Evolutionary conservation across 2,113 vertebrate genomes (phyloP), one percentile per base, ranked within the genome.

Genomic region (Forbesichthys papilliferus): DNA sequence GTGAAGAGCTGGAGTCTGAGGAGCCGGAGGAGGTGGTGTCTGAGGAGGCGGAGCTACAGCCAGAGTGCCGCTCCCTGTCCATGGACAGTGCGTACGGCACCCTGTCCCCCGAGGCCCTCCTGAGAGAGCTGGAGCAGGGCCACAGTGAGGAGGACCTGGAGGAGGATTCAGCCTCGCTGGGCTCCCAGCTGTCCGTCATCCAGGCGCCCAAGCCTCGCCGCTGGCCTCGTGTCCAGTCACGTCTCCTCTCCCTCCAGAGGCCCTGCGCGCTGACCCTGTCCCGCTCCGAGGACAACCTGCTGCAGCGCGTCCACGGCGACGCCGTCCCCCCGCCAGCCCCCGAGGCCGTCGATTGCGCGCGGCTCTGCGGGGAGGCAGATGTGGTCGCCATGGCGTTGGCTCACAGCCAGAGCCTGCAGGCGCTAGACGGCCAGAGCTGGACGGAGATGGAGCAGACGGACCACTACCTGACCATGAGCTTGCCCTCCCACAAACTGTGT

Each of bases 61-160:
- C 87, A 0, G 90, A 91, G 80, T 81, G 67, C n/a, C 92, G 93
- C 62, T 97, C 96, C 0, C 92, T 93, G 8, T 98, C 96, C 69
- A 93, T 97, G 63, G 97, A 99, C 89, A 98, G 96, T 0, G 97
- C 96, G 77, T 98, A 98, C 0, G 96, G 96, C 56, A 98, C 96
- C 0, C 94, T 99, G 7, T 98, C 96, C 0, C 95, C 96, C 0
- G 74, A 92, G 27, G 96, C 95, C 9, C 71, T 94, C 48, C 79
- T 89, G 14, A 77, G 69, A 66, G 90, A 92, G 66, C 78, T 89
- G 20, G 86, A 48, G 65, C 81, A 61, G 0, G 49, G 71, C 36
- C 80, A 78, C 0, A 84, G 82, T 0, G 90, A 89, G 51, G 90
- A 69, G 1, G 83, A 81, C 1, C 81, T 83, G 5, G 79, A 69